These are phyloP conservation scores for Steinernema feltiae DNA, from an alignment of 1,140 invertebrate species.

Conservation along the genomic window DNA sequence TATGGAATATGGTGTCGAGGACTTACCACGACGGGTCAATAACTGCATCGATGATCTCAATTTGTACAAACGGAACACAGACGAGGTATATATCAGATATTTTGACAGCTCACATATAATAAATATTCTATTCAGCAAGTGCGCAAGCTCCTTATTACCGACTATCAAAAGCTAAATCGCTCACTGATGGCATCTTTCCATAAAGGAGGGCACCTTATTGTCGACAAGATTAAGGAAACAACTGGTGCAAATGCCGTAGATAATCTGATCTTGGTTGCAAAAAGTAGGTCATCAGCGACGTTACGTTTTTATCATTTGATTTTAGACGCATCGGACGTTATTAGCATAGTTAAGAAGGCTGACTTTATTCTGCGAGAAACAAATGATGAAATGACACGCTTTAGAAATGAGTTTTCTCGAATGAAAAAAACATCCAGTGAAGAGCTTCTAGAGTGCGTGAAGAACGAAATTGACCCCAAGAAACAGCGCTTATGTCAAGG, in stretches of 20 bases:
- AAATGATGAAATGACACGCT: conserved; percentile 19
- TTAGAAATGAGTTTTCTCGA: conserved; percentile 32
- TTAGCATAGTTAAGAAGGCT: neutral
- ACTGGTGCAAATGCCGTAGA: conserved; percentile 38
- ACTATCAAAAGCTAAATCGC: conserved; percentile 34
- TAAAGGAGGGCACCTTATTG: conserved; percentile 32
- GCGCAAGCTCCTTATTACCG: conserved; percentile 37
- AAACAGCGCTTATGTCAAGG: conserved; percentile 33
- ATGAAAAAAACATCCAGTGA: conserved; percentile 37
- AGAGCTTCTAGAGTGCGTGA: conserved; percentile 35
- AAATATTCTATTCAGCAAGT: conserved; percentile 30
- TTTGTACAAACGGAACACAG: conserved; percentile 52
- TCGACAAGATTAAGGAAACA: conserved; percentile 35
- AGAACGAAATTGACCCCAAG: conserved; percentile 38
- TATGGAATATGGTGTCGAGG: conserved; percentile 49
- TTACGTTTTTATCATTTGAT: conserved; percentile 1
- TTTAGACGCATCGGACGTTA: conserved; percentile 29
- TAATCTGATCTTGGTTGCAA: conserved; percentile 26
- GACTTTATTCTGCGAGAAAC: neutral
- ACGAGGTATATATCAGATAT: conserved; percentile 36
- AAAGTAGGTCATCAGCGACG: conserved; percentile 12
- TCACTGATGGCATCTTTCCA: conserved; percentile 24
- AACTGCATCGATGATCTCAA: conserved; percentile 52
- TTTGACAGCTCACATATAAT: neutral
- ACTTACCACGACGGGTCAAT: conserved; percentile 47